Evolutionary conservation across 2,888 invertebrate species (phyloP), one percentile per base, ranked within the genome.

Genomic region (Lasioglossum calceatum): DNA sequence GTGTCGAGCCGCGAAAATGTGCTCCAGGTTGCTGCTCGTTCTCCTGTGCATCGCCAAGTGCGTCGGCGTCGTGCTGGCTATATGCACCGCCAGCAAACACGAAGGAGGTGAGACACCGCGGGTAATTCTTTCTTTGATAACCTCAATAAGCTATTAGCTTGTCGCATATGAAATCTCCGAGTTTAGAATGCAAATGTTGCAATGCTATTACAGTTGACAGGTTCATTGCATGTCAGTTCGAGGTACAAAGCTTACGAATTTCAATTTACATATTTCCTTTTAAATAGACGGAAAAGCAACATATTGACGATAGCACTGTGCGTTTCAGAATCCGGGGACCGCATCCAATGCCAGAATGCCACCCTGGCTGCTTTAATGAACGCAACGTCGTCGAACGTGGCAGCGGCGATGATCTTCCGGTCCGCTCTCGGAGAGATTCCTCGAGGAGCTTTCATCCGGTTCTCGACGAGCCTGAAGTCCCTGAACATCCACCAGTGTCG

Each of bases 401-500:
- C 81, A 4, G 90, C 89, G 10, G 87, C 93, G 71, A 87, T 92
- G 76, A 91, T 94, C 74, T 87, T 90, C 39, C 85, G 91, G n/a
- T 94, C 94, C 58, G 75, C 84, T 14, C 87, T 94, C 23, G 36
- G 81, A 23, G 78, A 72, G 16, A 87, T 94, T 8, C 73, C 84
- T 2, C 86, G 82, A 44, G 82, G 87, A 12, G 86, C 91, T 4
- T 94, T 94, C 82, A 16, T 12, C 39, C 85, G 74, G 61, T 90
- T 91, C 80, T 58, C 85, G 2, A 81, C 72, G 23, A 90, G 71
- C 44, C 82, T 94, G 73, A 77, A 82, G 42, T 87, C 89, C 36
- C 77, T 94, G 87, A 92, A 90, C 74, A 85, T 94, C 58, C 90
- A 93, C 39, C 89, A 92, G 81, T 94, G 94, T 80, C 89, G 85